A percentile compares a stretch with the other conserved stretches of the same genome.
phyloP scores from a whole-genome alignment of 2,888 invertebrate genomes.

The Folsomia manolachei region DNA sequence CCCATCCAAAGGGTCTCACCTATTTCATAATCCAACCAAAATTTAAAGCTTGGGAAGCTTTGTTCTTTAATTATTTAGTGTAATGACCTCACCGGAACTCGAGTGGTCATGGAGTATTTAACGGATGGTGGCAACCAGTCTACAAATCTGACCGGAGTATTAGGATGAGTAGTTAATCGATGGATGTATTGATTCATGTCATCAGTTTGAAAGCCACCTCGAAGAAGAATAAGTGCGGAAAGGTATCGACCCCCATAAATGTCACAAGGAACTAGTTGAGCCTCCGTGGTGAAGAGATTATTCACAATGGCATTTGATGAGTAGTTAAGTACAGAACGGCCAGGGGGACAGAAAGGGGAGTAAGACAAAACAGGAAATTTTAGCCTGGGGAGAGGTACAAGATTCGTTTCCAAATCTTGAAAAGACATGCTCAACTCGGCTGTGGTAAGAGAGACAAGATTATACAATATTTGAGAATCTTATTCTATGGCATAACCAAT shows the following conservation, averaged over 20 bases:
- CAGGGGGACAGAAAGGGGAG: background rate
- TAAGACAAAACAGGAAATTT: background rate
- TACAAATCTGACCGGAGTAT: background rate
- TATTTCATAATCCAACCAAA: too few relatives aligned
- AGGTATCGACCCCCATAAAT: background rate
- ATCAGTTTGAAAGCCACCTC: background rate
- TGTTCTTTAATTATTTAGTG: too few relatives aligned
- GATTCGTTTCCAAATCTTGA: background rate
- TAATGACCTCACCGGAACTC: too few relatives aligned
- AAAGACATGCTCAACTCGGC: background rate
- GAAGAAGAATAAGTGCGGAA: background rate
- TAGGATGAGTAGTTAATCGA: background rate
- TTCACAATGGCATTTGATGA: background rate
- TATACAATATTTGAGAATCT: background rate
- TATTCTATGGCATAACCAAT: background rate
- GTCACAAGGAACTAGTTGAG: background rate
- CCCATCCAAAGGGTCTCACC: background rate
- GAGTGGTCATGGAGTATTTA: background rate
- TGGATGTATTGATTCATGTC: background rate
- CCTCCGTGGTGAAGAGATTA: background rate
- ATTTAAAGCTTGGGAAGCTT: too few relatives aligned
- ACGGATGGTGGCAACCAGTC: background rate
- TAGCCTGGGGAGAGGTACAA: slow-evolving; percentile 2
- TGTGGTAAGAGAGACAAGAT: background rate
- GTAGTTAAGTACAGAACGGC: background rate